Conservation (phyloP, 2,888 invertebrate genomes). For the Drosophila flavopinicola region DNA sequence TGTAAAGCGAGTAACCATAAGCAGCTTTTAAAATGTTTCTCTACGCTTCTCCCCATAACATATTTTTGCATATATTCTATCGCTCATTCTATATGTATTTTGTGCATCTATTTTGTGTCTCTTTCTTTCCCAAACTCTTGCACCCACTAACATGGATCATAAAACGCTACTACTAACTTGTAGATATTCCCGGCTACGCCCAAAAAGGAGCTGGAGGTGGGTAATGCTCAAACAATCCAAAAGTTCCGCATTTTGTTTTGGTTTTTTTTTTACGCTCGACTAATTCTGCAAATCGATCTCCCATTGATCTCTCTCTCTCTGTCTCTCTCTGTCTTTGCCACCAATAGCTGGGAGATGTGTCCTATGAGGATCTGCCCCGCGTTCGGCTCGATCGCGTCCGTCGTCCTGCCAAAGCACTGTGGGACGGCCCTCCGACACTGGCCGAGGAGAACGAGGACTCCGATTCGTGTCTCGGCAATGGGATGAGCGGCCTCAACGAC, state of each 20-base stretch:
- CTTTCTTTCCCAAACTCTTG: conserved; percentile 42
- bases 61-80: conserved; percentile 1
- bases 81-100: conserved; percentile 42
- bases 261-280: background rate
- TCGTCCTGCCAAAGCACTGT: conserved; percentile 85
- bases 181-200: conserved; percentile 85
- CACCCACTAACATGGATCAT: conserved; percentile 53
- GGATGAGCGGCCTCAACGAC: conserved; percentile 80
- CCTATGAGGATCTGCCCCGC: conserved; percentile 86
- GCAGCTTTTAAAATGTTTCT: too few relatives aligned
- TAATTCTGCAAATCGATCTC: background rate
- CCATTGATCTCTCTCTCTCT: background rate
- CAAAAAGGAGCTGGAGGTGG: conserved; percentile 84
- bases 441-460: conserved; percentile 86
- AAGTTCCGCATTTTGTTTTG: background rate
- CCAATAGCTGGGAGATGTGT: conserved; percentile 82
- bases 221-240: conserved; percentile 52
- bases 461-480: conserved; percentile 73
- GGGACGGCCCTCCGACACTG: conserved; percentile 87
- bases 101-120: conserved; percentile 51
- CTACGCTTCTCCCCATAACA: background rate
- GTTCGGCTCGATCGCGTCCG: conserved; percentile 89
- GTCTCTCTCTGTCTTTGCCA: background rate
- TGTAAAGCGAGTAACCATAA: too few relatives aligned
- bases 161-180: conserved; percentile 60